phyloP scores from a whole-genome alignment of 2,888 invertebrate species.

The Caenorhabditis wallacei region DNA sequence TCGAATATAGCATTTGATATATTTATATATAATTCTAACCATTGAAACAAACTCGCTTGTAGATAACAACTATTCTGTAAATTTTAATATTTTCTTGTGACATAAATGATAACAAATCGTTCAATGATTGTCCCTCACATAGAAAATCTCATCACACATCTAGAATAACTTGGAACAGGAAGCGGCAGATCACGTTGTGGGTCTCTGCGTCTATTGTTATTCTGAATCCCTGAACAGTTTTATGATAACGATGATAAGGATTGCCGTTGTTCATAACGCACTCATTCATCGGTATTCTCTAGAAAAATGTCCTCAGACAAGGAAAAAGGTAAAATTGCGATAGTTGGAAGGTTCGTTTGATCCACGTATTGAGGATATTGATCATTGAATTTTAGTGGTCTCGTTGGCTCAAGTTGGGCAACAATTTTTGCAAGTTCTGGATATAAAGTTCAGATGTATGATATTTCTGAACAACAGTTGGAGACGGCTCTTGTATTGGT shows the following conservation, averaged over 20 bases:
- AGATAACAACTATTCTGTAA: not conserved
- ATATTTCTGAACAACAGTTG: constrained; percentile 84
- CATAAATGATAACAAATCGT: constrained; percentile 28
- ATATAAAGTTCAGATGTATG: constrained; percentile 92
- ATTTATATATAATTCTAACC: not conserved
- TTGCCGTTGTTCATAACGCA: constrained; percentile 15
- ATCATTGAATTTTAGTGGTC: constrained; percentile 87
- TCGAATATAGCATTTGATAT: not conserved
- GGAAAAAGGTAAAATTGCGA: constrained; percentile 69
- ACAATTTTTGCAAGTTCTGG: constrained; percentile 96
- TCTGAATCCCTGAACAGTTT: constrained; percentile 1
- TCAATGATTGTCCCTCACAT: constrained; percentile 18
- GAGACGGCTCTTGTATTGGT: constrained; percentile 51
- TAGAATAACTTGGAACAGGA: constrained; percentile 14
- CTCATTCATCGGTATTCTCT: constrained; percentile 13
- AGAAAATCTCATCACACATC: constrained; percentile 34
- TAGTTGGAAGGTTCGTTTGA: constrained; percentile 70
- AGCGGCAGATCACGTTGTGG: constrained; percentile 44
- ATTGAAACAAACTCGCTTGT: not conserved
- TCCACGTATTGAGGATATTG: not conserved
- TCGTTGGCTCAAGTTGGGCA: constrained; percentile 97
- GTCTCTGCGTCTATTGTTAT: constrained; percentile 56
- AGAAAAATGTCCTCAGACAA: constrained; percentile 16
- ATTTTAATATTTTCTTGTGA: constrained; percentile 15
- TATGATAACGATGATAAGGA: constrained; percentile 40